Conservation (phyloP, 2,113 vertebrate species). For the Bothrops jararaca region DNA sequence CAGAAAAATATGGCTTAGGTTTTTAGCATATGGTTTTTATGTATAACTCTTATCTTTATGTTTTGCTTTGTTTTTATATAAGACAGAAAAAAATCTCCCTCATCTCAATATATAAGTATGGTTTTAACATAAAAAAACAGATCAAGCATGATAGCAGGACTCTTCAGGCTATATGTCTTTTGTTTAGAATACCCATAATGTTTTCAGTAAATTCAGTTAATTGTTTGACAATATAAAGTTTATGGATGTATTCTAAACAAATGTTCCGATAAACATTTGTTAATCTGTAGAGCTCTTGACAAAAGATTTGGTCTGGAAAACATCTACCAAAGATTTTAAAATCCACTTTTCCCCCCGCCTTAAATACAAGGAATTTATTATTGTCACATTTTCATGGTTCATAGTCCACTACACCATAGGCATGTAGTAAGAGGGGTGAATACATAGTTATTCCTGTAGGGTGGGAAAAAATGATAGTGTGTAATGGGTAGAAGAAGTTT, state of each 20-base stretch:
- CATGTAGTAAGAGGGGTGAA: not conserved
- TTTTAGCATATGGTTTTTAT: not conserved
- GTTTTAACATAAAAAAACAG: not conserved
- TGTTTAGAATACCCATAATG: not conserved
- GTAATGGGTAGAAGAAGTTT: not conserved
- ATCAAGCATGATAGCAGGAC: not conserved
- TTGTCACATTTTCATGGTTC: not conserved
- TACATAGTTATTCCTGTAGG: not conserved
- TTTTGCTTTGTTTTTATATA: not conserved
- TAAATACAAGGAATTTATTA: not conserved
- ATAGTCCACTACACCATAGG: not conserved
- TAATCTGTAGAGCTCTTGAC: not conserved
- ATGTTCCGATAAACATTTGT: not conserved
- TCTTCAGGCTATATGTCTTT: not conserved
- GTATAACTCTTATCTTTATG: not conserved
- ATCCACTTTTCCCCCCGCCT: not conserved
- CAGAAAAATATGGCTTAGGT: not conserved
- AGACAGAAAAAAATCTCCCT: not conserved
- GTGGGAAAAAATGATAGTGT: not conserved
- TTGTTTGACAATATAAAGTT: not conserved
- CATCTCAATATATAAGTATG: not conserved
- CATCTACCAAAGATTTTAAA: not conserved
- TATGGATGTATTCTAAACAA: not conserved
- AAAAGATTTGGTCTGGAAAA: not conserved
- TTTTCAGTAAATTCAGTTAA: not conserved